These are phyloP conservation scores for Trachythela sp. DNA, from an alignment of 64 coral and sea anemone species.

Conservation along the genomic window DNA sequence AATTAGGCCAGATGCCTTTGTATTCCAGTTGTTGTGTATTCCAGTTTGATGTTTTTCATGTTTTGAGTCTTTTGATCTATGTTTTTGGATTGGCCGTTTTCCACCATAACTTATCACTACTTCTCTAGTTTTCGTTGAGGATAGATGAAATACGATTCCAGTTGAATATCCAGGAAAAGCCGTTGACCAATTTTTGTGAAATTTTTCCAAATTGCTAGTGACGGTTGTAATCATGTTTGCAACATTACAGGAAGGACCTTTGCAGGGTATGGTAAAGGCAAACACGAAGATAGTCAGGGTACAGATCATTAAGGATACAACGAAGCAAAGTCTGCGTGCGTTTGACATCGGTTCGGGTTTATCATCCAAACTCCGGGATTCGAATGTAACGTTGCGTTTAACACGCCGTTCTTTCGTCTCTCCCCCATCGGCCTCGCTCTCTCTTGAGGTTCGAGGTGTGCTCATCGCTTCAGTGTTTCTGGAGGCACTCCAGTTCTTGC, in stretches of 20 bases:
- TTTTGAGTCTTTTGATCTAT: background rate
- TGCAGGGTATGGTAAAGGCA: background rate
- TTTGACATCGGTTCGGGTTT: background rate
- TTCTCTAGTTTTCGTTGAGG: background rate
- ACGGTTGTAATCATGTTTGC: conserved; percentile 1
- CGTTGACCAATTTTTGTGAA: background rate
- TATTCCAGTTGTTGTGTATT: no score
- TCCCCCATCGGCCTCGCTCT: background rate
- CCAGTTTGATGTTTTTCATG: background rate
- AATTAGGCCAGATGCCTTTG: background rate
- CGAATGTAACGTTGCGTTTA: background rate
- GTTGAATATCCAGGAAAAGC: background rate
- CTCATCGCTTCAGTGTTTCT: background rate
- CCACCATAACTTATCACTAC: background rate
- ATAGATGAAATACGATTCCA: conserved; percentile 8
- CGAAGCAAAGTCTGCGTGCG: background rate
- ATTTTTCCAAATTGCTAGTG: background rate
- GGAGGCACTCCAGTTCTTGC: background rate
- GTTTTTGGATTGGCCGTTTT: background rate
- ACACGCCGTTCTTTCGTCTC: background rate
- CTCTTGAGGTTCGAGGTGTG: background rate
- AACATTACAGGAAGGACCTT: background rate
- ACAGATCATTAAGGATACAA: background rate
- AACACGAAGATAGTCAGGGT: background rate
- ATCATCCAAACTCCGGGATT: background rate